Percentiles rank a stretch among this genome's conserved stretches.
phyloP scores from a whole-genome alignment of 1,140 invertebrate genomes.

The Ericerus pela region DNA sequence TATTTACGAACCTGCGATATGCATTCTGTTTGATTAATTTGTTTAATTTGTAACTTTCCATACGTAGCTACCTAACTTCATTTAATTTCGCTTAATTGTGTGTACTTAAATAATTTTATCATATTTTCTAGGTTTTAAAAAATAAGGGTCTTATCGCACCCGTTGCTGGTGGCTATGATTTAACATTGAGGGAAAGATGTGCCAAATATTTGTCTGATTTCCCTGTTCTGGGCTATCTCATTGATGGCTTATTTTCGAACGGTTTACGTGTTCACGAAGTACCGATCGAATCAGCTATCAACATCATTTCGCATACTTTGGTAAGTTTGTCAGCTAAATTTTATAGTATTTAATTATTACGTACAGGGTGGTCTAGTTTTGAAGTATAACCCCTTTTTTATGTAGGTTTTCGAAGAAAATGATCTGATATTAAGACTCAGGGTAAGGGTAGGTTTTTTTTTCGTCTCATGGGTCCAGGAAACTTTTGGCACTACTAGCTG shows the following conservation, averaged over 20 bases:
- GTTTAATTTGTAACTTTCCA: background rate
- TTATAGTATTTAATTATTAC: background rate
- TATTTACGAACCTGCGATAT: background rate
- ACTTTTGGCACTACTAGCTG: no score
- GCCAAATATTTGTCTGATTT: constrained; percentile 40
- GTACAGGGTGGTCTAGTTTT: no score
- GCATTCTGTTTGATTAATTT: background rate
- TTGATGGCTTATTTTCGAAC: constrained; percentile 66
- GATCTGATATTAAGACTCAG: no score
- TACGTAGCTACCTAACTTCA: no score
- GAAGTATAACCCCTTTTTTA: no score
- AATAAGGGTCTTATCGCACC: constrained; percentile 42
- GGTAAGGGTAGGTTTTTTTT: no score
- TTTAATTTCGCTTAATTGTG: background rate
- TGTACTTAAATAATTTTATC: background rate
- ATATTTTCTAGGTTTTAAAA: constrained; percentile 25
- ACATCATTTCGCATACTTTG: constrained; percentile 43
- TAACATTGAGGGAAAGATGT: constrained; percentile 38
- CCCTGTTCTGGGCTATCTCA: constrained; percentile 46
- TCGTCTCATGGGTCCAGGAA: no score
- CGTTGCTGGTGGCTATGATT: constrained; percentile 55
- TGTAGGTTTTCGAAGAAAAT: no score
- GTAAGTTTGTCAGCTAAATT: constrained; percentile 27
- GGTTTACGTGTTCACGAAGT: constrained; percentile 42
- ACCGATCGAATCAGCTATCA: constrained; percentile 38